Conservation (phyloP, 2,888 invertebrate genomes). For the Daptonema setosum region DNA sequence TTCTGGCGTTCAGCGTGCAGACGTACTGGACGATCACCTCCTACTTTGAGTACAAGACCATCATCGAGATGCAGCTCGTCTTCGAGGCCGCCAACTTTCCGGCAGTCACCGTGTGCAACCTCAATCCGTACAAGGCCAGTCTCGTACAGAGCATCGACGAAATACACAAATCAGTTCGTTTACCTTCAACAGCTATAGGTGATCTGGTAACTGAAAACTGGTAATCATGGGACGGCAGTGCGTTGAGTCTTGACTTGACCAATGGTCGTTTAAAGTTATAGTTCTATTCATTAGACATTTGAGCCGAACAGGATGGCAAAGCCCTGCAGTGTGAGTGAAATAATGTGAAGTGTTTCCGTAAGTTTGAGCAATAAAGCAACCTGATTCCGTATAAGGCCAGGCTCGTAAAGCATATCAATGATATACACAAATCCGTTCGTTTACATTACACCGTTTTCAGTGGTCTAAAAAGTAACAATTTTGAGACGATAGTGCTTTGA, state of each 20-base stretch:
- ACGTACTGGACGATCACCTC: conserved; percentile 25
- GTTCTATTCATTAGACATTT: too few relatives aligned
- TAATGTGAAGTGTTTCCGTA: too few relatives aligned
- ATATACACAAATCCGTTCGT: not conserved
- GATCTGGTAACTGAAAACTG: too few relatives aligned
- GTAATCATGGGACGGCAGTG: too few relatives aligned
- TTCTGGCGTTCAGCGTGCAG: conserved; percentile 18
- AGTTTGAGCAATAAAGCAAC: too few relatives aligned
- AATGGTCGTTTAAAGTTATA: too few relatives aligned
- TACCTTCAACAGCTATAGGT: not conserved
- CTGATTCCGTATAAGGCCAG: conserved; percentile 20
- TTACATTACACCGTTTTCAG: not conserved
- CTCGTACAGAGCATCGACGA: not conserved
- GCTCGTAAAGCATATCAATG: not conserved
- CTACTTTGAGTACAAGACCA: conserved; percentile 23
- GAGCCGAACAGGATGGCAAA: too few relatives aligned
- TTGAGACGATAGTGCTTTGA: too few relatives aligned
- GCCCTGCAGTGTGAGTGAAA: too few relatives aligned
- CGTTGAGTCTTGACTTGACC: too few relatives aligned
- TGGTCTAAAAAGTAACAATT: too few relatives aligned
- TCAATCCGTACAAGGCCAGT: conserved; percentile 20
- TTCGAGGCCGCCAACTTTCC: conserved; percentile 17
- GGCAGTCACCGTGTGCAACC: conserved; percentile 21
- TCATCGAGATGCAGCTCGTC: conserved; percentile 23
- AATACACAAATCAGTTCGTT: not conserved